Percentiles rank a stretch among this genome's conserved stretches.
Evolutionary conservation across 2,113 vertebrate species (phyloP).

Genomic region (Lasiurus cinereus): DNA sequence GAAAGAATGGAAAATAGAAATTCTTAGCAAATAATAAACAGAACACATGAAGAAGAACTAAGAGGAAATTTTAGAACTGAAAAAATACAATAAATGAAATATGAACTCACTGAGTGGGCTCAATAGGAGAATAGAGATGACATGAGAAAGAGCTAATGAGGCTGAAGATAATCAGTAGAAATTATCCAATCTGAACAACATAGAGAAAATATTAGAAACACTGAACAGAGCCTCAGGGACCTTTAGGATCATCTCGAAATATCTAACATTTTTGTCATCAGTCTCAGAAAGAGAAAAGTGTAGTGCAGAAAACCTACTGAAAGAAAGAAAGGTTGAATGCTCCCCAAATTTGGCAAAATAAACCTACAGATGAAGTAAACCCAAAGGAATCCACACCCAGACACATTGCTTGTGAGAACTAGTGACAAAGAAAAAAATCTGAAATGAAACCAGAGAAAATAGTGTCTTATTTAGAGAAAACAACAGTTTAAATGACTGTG

Average conservation of each 20-base stretch:
- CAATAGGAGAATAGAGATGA: not conserved
- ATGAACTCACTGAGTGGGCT: not conserved
- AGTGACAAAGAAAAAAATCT: not conserved
- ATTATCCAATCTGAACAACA: not conserved
- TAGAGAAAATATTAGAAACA: not conserved
- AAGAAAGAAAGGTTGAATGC: not conserved
- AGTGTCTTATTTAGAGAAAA: not conserved
- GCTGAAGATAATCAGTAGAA: not conserved
- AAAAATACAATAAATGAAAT: not conserved
- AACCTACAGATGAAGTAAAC: not conserved
- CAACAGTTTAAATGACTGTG: not conserved
- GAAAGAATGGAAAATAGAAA: not conserved
- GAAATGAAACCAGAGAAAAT: not conserved
- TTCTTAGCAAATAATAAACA: not conserved
- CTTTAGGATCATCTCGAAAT: not conserved
- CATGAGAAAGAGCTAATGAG: not conserved
- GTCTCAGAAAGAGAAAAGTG: not conserved
- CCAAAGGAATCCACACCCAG: not conserved
- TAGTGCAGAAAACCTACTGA: not conserved
- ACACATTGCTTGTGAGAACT: not conserved
- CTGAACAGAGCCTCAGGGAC: not conserved
- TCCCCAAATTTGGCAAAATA: not conserved
- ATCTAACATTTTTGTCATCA: not conserved
- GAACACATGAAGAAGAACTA: not conserved
- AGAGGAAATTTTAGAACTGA: constrained; percentile 2